Percentiles rank a stretch among this genome's conserved stretches.
phyloP scores from a whole-genome alignment of 23 tunicate genomes.

The Trididemnum miniatum region DNA sequence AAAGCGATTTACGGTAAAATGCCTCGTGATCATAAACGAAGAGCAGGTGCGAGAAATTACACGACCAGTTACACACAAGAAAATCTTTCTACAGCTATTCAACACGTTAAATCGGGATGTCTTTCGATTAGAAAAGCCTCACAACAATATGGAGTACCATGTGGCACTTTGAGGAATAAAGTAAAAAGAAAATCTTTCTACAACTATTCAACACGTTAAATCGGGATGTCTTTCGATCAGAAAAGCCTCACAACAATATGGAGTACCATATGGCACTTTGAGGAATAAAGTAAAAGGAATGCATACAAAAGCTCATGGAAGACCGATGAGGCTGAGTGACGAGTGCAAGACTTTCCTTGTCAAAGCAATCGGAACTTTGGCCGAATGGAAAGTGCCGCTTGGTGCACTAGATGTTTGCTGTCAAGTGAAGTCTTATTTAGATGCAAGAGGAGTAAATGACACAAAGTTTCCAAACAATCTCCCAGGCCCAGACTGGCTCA shows the following conservation, averaged over 20 bases:
- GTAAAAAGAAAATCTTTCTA: not conserved
- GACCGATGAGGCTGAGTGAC: not conserved
- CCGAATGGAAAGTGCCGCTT: not conserved
- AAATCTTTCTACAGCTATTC: not conserved
- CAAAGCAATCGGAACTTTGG: not conserved
- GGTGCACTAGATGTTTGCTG: not conserved
- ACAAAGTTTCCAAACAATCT: not conserved
- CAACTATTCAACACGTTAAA: not conserved
- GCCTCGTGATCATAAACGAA: not conserved
- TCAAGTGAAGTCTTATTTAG: not conserved
- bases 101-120: not conserved
- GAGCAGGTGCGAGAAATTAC: not conserved
- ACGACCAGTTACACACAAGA: not conserved
- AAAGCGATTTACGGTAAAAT: too few species aligned
- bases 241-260: not conserved
- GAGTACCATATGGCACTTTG: not conserved
- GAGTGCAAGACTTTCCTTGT: not conserved
- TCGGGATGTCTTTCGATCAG: not conserved
- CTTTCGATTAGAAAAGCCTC: not conserved
- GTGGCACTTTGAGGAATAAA: not conserved
- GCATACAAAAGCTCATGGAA: not conserved
- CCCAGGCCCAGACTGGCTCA: constrained; percentile 1
- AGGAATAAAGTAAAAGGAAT: not conserved
- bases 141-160: not conserved
- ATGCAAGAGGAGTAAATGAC: not conserved